Evolutionary conservation across 2,797 vertebrate species (phyloP).

Genomic region (Gymnothorax reevesii): DNA sequence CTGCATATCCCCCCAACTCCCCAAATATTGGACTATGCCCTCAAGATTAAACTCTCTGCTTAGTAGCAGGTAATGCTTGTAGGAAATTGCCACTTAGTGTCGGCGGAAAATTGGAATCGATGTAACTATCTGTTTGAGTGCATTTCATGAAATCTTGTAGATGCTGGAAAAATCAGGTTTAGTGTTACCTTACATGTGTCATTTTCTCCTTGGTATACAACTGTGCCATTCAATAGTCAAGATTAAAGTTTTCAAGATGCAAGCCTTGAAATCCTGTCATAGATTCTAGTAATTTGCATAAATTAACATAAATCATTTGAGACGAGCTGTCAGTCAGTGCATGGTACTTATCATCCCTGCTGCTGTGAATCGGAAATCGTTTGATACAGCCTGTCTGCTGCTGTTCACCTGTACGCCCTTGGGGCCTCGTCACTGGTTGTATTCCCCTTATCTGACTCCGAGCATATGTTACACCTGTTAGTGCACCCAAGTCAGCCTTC

Average conservation of each 20-base stretch:
- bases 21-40: too few relatives aligned
- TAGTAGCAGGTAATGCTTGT: too few relatives aligned
- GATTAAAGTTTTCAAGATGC: constrained; percentile 33
- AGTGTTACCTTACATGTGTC: background rate
- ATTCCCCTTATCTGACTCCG: constrained; percentile 18
- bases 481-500: background rate
- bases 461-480: background rate
- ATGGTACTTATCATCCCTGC: constrained; percentile 54
- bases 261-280: constrained; percentile 26
- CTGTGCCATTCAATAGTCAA: background rate
- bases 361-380: constrained; percentile 54
- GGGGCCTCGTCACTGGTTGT: constrained; percentile 58
- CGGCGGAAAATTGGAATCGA: too few relatives aligned
- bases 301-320: constrained; percentile 72
- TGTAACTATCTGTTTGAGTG: too few relatives aligned
- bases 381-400: constrained; percentile 67
- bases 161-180: too few relatives aligned
- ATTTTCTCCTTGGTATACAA: background rate
- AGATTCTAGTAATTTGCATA: constrained; percentile 28
- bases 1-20: too few relatives aligned
- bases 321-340: constrained; percentile 56
- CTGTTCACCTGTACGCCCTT: constrained; percentile 68
- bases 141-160: too few relatives aligned
- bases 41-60: too few relatives aligned
- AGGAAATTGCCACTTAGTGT: too few relatives aligned